phyloP scores from a whole-genome alignment of 2,888 invertebrate species.

The Polietes domitor region DNA sequence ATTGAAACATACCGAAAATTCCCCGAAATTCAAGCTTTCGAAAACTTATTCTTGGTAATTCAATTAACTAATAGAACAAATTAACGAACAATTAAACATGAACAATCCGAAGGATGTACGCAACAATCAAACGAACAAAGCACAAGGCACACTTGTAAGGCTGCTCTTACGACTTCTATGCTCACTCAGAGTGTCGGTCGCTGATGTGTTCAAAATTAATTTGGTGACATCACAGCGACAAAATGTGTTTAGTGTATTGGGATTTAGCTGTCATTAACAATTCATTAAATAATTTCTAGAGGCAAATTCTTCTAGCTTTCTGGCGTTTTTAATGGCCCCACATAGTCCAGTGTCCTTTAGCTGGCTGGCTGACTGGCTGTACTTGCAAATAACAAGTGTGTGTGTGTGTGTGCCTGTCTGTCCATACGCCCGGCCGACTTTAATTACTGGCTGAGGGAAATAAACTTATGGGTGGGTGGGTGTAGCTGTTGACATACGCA shows the following conservation, averaged over 20 bases:
- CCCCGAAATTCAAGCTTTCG: no score
- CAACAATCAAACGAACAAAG: neutral
- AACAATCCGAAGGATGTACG: neutral
- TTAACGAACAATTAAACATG: constrained; percentile 22
- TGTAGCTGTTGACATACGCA: neutral
- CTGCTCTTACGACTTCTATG: constrained; percentile 41
- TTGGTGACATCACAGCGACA: constrained; percentile 54
- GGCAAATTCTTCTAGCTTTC: neutral
- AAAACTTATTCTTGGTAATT: neutral
- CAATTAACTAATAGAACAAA: constrained; percentile 18
- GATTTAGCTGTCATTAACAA: constrained; percentile 58
- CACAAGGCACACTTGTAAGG: constrained; percentile 36
- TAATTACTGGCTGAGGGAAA: no score
- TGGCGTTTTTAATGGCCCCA: neutral
- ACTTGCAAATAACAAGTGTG: neutral
- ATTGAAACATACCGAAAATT: neutral
- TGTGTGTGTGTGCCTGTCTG: neutral
- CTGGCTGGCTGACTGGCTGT: neutral
- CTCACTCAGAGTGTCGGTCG: neutral
- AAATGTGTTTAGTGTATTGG: constrained; percentile 50
- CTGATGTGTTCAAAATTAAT: constrained; percentile 37
- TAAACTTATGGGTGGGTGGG: neutral
- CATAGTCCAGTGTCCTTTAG: neutral
- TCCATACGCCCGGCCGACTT: no score
- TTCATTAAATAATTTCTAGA: constrained; percentile 56